These are phyloP conservation scores for Megaustenia siamemsis DNA, from an alignment of 2,888 invertebrate species.

Conservation along the genomic window DNA sequence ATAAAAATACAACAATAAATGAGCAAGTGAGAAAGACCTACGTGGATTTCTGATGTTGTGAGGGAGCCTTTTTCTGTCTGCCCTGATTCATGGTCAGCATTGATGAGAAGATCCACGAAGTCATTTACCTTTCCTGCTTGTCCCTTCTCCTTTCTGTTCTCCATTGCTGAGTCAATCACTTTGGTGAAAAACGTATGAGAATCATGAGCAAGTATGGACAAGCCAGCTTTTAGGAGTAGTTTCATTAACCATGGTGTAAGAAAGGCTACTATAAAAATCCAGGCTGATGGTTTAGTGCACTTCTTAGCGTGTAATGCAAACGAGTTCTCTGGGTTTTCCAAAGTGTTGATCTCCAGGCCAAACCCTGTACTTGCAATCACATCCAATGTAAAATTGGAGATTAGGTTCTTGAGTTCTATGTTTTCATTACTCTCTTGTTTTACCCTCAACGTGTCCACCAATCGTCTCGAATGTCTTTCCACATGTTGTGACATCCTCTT, in stretches of 20 bases:
- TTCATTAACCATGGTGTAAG: neutral
- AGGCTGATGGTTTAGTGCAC: conserved; percentile 34
- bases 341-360: conserved; percentile 64
- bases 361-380: conserved; percentile 66
- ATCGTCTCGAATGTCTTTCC: conserved; percentile 4
- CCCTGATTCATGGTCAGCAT: conserved; percentile 9
- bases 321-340: conserved; percentile 62
- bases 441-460: neutral
- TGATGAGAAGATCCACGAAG: conserved; percentile 40
- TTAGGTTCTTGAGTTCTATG: conserved; percentile 17
- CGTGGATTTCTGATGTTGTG: conserved; percentile 10
- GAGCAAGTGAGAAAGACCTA: neutral
- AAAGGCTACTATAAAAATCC: neutral
- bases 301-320: conserved; percentile 60
- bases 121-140: conserved; percentile 54
- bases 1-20: too few species aligned
- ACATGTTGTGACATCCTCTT: conserved; percentile 57
- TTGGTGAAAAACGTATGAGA: neutral
- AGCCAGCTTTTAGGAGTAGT: neutral
- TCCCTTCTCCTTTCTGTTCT: conserved; percentile 57
- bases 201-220: neutral
- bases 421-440: conserved; percentile 14
- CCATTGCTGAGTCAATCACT: conserved; percentile 38
- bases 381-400: conserved; percentile 62
- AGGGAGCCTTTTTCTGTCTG: neutral